Percentiles rank a stretch among this genome's conserved stretches.
These are phyloP conservation scores for Calypte anna DNA, from an alignment of 2,113 vertebrate genomes.

Conservation along the genomic window DNA sequence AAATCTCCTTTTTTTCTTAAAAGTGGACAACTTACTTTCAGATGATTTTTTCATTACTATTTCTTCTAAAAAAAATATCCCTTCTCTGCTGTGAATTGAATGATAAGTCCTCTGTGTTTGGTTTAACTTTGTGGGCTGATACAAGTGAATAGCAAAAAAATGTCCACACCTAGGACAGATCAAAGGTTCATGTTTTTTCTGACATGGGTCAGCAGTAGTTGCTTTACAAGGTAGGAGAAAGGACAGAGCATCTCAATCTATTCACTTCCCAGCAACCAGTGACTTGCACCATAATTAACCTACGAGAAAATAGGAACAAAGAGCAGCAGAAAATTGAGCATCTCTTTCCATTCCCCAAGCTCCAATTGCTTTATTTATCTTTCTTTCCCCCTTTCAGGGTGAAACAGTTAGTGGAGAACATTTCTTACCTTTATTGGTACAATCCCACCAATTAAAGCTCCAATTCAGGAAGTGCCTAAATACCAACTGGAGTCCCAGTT, in stretches of 20 bases:
- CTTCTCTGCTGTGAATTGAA: not conserved
- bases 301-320: not conserved
- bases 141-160: not conserved
- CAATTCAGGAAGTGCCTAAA: not conserved
- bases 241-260: not conserved
- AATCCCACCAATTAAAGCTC: not conserved
- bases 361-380: not conserved
- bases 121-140: not conserved
- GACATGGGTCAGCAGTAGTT: not conserved
- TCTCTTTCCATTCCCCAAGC: not conserved
- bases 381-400: not conserved
- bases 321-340: not conserved
- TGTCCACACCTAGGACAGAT: not conserved
- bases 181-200: not conserved
- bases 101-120: not conserved
- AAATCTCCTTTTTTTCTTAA: not conserved
- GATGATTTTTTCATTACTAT: not conserved
- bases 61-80: not conserved
- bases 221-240: not conserved
- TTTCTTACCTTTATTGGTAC: not conserved
- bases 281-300: not conserved
- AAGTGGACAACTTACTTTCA: not conserved
- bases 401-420: not conserved
- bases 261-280: not conserved
- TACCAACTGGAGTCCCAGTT: constrained; percentile 3